phyloP scores from a whole-genome alignment of 1,140 invertebrate species.

The Cotesia typhae region DNA sequence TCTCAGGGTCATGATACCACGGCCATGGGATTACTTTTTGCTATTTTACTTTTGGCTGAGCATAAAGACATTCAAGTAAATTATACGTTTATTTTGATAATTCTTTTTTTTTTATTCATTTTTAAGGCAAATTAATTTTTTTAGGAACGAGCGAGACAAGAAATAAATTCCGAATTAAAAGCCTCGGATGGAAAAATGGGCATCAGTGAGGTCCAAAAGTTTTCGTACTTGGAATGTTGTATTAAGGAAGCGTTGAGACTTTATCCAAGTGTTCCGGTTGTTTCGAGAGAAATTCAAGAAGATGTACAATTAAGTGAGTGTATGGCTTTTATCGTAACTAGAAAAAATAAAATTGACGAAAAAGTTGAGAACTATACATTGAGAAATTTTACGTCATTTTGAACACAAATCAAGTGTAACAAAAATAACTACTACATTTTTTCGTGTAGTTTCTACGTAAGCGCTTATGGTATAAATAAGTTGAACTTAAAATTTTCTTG shows the following conservation, averaged over 20 bases:
- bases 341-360: background rate
- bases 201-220: constrained; percentile 39
- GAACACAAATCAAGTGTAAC: too few species aligned
- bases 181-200: constrained; percentile 36
- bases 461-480: too few species aligned
- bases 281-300: constrained; percentile 62
- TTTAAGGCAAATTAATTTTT: background rate
- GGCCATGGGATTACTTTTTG: constrained; percentile 40
- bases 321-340: background rate
- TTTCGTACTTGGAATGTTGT: constrained; percentile 68
- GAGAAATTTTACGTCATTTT: too few species aligned
- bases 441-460: too few species aligned
- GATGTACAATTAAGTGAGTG: constrained; percentile 50
- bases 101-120: background rate
- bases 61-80: constrained; percentile 43
- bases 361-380: too few species aligned
- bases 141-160: constrained; percentile 40
- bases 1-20: constrained; percentile 46
- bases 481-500: too few species aligned
- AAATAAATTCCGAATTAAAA: constrained; percentile 39
- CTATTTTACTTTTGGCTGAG: constrained; percentile 39
- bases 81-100: background rate
- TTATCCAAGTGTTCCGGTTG: constrained; percentile 69
- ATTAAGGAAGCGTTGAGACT: constrained; percentile 71
- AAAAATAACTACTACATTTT: too few species aligned